A percentile compares a stretch with the other conserved stretches of the same genome.
Conservation (phyloP, 2,797 vertebrate species). For the Myoxocephalus aenaeus region DNA sequence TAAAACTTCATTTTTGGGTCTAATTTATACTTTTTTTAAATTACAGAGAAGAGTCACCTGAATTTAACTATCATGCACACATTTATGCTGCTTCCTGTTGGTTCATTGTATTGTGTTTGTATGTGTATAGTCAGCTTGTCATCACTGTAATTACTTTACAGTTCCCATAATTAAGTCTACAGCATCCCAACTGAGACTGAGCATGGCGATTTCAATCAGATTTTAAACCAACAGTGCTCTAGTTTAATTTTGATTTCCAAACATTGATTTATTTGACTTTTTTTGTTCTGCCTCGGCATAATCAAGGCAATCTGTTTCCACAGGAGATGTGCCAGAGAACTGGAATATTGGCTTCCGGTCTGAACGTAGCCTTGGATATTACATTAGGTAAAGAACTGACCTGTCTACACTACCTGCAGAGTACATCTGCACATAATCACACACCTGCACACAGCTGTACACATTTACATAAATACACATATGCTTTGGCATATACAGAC, state of each 20-base stretch:
- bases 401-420: slow-evolving; percentile 2
- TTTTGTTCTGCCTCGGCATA: slow-evolving; percentile 16
- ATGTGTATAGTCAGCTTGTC: slow-evolving; percentile 31
- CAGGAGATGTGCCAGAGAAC: slow-evolving; percentile 10
- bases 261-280: slow-evolving; percentile 32
- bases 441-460: neutral
- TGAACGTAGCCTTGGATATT: slow-evolving; percentile 8
- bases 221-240: slow-evolving; percentile 31
- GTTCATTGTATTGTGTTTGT: slow-evolving; percentile 27
- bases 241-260: slow-evolving; percentile 41
- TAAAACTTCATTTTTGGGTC: neutral
- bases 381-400: slow-evolving; percentile 6
- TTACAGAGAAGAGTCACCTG: neutral
- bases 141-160: slow-evolving; percentile 46
- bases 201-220: slow-evolving; percentile 29
- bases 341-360: slow-evolving; percentile 14
- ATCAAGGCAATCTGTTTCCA: slow-evolving; percentile 43
- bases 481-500: neutral
- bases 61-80: slow-evolving; percentile 16
- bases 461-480: slow-evolving; percentile 23
- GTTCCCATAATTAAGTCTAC: slow-evolving; percentile 45
- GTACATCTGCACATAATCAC: neutral
- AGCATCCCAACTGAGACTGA: slow-evolving; percentile 22
- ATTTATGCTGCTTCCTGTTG: slow-evolving; percentile 10
- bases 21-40: neutral